Evolutionary conservation across 2,888 invertebrate species (phyloP).

Genomic region (Melinaea marsaeus): DNA sequence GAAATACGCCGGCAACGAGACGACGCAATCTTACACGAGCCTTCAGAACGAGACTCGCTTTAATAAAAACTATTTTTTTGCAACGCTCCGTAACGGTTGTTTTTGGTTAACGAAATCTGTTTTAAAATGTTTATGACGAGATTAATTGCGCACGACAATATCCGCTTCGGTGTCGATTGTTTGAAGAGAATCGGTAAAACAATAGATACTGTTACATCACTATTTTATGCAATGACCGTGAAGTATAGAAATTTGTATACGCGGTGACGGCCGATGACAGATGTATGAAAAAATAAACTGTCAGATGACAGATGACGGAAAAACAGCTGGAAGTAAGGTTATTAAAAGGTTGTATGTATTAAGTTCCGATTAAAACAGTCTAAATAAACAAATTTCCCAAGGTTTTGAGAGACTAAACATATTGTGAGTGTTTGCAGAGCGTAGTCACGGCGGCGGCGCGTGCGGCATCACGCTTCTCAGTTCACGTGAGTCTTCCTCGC

Average conservation of each 20-base stretch:
- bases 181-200: conserved; percentile 9
- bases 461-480: conserved; percentile 33
- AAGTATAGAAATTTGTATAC: background rate
- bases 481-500: conserved; percentile 47
- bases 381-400: conserved; percentile 12
- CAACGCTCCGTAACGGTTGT: conserved; percentile 33
- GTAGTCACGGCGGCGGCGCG: conserved; percentile 52
- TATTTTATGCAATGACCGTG: conserved; percentile 14
- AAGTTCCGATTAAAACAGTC: background rate
- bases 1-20: conserved; percentile 36
- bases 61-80: conserved; percentile 32
- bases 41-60: conserved; percentile 46
- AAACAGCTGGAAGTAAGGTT: background rate
- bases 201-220: conserved; percentile 11
- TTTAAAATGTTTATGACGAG: conserved; percentile 9
- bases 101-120: conserved; percentile 23
- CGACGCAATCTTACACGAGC: conserved; percentile 49
- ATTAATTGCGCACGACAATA: conserved; percentile 12
- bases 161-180: background rate
- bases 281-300: background rate
- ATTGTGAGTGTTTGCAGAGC: conserved; percentile 10
- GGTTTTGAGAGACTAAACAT: conserved; percentile 1
- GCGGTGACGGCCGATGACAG: background rate
- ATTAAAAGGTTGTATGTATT: background rate
- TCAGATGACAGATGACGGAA: background rate